Percentiles rank a stretch among this genome's conserved stretches.
Conservation (phyloP, 1,140 invertebrate genomes). For the Formica exsecta region DNA sequence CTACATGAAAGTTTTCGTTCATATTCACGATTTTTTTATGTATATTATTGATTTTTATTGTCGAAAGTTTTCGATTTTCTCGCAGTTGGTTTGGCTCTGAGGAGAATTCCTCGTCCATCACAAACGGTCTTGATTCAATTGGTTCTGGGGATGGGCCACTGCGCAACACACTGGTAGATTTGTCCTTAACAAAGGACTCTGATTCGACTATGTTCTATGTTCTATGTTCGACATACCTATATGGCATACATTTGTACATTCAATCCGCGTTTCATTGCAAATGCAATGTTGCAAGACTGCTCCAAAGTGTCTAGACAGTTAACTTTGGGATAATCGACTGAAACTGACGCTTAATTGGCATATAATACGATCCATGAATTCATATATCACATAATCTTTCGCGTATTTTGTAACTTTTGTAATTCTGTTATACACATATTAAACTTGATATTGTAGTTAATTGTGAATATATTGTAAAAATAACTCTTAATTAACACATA, state of each 20-base stretch:
- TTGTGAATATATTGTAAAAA: background rate
- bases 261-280: slow-evolving; percentile 11
- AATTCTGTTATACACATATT: background rate
- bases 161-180: slow-evolving; percentile 45
- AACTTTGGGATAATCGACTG: slow-evolving; percentile 26
- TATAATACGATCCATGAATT: background rate
- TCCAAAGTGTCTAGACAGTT: slow-evolving; percentile 8
- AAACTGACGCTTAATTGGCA: slow-evolving; percentile 1
- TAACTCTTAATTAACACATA: too few species aligned
- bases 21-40: background rate
- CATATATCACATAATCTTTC: background rate
- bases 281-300: slow-evolving; percentile 23
- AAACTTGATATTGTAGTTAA: background rate
- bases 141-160: slow-evolving; percentile 29
- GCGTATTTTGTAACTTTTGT: background rate
- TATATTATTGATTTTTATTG: background rate
- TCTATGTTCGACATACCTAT: slow-evolving; percentile 38
- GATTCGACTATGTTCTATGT: slow-evolving; percentile 56
- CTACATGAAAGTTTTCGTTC: background rate
- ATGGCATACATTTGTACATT: slow-evolving; percentile 39
- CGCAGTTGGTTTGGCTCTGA: background rate
- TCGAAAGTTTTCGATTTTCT: background rate
- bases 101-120: slow-evolving; percentile 54
- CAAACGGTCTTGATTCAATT: slow-evolving; percentile 58
- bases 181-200: slow-evolving; percentile 57